Base-by-base conservation (phyloP, 2,888 invertebrate genomes). In the Zeuzera pyrina region DNA sequence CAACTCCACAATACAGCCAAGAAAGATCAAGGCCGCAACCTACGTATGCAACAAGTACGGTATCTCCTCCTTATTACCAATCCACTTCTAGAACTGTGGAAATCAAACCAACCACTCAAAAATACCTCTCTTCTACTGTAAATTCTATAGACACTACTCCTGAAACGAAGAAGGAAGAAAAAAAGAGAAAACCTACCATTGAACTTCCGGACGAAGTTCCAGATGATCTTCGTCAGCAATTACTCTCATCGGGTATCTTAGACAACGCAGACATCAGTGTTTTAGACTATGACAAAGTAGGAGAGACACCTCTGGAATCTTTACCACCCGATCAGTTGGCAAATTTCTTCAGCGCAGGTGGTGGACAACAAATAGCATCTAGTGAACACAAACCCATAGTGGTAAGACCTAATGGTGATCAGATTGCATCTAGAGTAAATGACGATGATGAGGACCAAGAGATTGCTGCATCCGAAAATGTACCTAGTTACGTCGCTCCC, bases 241-340 rank as follows among this genome's bases (percentile, higher is more conserved):
- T 95, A 3, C 70, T 94, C 27, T 90, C 91, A 29, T 94, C 94
- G 0, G 95, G 95, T 22, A 94, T 95, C 48, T 76, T 95, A 33
- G 91, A 92, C 46, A 93, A 94, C 55, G 94, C 94, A 26, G 92
- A 94, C 49, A 94, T 95, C 37, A 94, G 94, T 45, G 87, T 95
- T 29, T 72, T 94, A 36, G 94, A 94, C 70, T 94, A 94, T 51
- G 94, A 94, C 54, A 94, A 94, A 81, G 89, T 93, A 23, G 94
- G 94, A 15, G 94, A 93, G 41, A 93, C 93, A 33, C 90, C 92
- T 3, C 77, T 94, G 30, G 93, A 93, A 41, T 92, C 91, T 40
- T 68, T 94, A 30, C 93, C 94, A 2, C 92, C 93, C 31, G 93
- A 94, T 67, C 94, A 94, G 47, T 68, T 94, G 35, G 93, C 93